Evolutionary conservation across 2,113 vertebrate species (phyloP).

Genomic region (Lasiurus borealis): DNA sequence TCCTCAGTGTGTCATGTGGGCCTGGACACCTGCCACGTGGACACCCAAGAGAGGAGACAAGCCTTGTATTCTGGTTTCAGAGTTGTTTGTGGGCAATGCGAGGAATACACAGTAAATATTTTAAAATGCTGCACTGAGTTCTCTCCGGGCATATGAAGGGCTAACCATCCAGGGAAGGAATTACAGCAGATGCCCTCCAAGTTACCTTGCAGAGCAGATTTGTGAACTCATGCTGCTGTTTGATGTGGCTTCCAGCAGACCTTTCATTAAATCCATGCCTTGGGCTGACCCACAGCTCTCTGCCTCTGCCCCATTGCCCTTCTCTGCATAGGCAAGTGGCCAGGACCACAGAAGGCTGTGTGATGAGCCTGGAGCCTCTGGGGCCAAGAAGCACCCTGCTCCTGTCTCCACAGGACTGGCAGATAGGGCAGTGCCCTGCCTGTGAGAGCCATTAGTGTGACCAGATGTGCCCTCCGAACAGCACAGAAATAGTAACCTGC

Average conservation of each 20-base stretch:
- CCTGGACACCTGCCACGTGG: not conserved
- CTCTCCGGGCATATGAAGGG: not conserved
- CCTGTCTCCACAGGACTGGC: not conserved
- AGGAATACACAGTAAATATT: not conserved
- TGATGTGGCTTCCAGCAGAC: conserved; percentile 69
- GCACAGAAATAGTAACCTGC: conserved; percentile 37
- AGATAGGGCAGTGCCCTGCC: not conserved
- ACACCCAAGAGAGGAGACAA: not conserved
- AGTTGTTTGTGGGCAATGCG: not conserved
- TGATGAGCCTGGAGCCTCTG: not conserved
- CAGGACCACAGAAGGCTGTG: conserved; percentile 63
- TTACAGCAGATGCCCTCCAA: conserved; percentile 62
- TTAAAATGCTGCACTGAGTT: not conserved
- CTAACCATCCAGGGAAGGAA: conserved; percentile 6
- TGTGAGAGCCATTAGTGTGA: conserved; percentile 59
- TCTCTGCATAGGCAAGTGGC: conserved; percentile 41
- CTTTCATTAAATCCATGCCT: conserved; percentile 68
- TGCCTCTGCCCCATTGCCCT: not conserved
- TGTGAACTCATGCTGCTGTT: conserved; percentile 57
- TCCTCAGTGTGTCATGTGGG: not conserved
- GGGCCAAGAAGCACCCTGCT: not conserved
- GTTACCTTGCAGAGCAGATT: conserved; percentile 67
- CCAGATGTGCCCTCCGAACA: conserved; percentile 53
- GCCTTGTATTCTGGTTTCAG: not conserved
- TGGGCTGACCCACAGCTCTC: conserved; percentile 6